Percentiles rank a stretch among this genome's conserved stretches.
Conservation (phyloP, 2,113 vertebrate genomes). For the Poecile atricapillus region DNA sequence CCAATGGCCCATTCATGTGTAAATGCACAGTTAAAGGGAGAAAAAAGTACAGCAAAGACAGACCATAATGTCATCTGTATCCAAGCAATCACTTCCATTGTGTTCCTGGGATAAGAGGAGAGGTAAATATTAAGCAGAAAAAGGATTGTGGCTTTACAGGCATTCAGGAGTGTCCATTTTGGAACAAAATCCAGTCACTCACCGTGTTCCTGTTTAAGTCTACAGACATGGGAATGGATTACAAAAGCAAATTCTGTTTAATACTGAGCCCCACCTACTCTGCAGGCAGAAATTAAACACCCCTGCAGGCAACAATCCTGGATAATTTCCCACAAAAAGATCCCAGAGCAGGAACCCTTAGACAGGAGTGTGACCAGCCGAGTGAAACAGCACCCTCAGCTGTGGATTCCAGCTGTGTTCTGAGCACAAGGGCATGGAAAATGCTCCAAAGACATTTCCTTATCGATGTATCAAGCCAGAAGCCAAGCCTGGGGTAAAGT, state of each 20-base stretch:
- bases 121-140: slow-evolving; percentile 8
- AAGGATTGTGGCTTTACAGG: neutral
- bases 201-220: neutral
- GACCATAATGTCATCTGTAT: neutral
- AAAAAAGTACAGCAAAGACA: neutral
- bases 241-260: neutral
- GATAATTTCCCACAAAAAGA: neutral
- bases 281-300: neutral
- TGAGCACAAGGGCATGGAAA: neutral
- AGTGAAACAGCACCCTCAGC: neutral
- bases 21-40: slow-evolving; percentile 37
- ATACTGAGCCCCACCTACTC: neutral
- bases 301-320: neutral
- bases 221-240: rapidly evolving
- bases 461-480: rapidly evolving
- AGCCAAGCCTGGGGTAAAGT: neutral
- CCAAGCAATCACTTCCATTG: slow-evolving; percentile 12
- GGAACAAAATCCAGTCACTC: neutral
- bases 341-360: neutral
- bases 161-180: neutral
- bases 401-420: neutral
- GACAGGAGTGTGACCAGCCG: neutral
- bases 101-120: neutral
- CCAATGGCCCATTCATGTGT: slow-evolving; percentile 61
- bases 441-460: neutral